phyloP scores from a whole-genome alignment of 2,797 vertebrate species.

The Pangasius mekongensis region DNA sequence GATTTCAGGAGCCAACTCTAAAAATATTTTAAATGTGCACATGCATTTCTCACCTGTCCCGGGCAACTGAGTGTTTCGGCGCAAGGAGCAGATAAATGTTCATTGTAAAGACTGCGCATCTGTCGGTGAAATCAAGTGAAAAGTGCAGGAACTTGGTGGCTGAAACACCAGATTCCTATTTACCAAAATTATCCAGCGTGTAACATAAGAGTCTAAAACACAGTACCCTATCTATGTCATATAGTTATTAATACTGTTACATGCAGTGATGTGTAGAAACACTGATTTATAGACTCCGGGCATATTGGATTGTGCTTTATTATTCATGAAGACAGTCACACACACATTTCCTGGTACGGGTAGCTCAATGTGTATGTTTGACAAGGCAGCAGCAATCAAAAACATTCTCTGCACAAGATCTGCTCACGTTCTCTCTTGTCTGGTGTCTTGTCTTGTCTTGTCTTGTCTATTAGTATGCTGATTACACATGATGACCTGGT shows the following conservation, averaged over 20 bases:
- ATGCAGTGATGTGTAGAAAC: not conserved
- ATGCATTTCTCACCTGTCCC: not conserved
- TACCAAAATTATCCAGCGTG: not conserved
- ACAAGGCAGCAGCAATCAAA: not conserved
- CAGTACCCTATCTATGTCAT: not conserved
- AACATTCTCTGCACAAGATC: not conserved
- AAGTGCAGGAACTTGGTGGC: not conserved
- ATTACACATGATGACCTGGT: conserved; percentile 96
- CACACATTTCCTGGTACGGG: not conserved
- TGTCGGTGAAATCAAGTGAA: not conserved
- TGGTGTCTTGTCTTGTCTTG: too few relatives aligned
- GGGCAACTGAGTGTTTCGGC: not conserved
- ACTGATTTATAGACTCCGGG: not conserved
- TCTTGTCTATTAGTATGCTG: conserved; percentile 88
- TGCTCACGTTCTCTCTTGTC: not conserved
- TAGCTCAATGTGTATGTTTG: not conserved
- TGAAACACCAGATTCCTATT: not conserved
- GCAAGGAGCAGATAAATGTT: not conserved
- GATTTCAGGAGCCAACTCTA: not conserved
- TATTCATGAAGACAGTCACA: not conserved
- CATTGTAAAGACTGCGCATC: not conserved
- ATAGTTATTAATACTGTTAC: not conserved
- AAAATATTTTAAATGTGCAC: not conserved
- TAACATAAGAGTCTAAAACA: not conserved
- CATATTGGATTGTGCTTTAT: not conserved